Conservation (phyloP, 1,140 invertebrate genomes). For the Marisa cornuarietis region DNA sequence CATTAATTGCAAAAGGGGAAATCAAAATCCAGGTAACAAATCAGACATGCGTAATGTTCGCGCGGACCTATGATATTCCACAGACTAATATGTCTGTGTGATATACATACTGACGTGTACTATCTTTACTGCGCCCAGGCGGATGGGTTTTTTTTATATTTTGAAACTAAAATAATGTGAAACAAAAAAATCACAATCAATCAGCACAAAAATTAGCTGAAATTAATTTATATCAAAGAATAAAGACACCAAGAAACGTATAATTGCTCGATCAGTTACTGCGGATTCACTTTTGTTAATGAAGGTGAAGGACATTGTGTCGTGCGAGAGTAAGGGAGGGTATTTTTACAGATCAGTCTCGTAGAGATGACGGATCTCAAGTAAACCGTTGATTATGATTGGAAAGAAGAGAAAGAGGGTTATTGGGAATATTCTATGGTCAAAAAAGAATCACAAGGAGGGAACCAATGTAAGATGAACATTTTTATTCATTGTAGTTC, state of each 20-base stretch:
- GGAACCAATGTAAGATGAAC: constrained; percentile 17
- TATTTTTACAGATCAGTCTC: constrained; percentile 1
- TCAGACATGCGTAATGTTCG: no score
- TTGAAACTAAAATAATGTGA: not conserved
- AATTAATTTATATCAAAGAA: not conserved
- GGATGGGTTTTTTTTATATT: no score
- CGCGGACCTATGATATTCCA: no score
- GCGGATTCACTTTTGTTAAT: constrained; percentile 1
- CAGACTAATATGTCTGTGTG: no score
- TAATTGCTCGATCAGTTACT: not conserved
- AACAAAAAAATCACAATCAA: not conserved
- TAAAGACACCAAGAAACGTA: not conserved
- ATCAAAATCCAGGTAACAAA: no score
- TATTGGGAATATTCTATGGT: constrained; percentile 58
- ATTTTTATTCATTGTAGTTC: not conserved
- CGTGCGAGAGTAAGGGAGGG: constrained; percentile 2
- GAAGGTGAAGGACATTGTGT: constrained; percentile 20
- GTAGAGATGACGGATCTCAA: not conserved
- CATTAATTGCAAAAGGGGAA: no score
- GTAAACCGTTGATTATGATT: constrained; percentile 30
- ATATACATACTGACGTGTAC: no score
- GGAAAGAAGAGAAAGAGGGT: constrained; percentile 52
- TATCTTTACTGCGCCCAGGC: no score
- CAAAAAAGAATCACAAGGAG: constrained; percentile 35
- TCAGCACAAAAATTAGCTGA: not conserved